phyloP scores from a whole-genome alignment of 2,888 invertebrate species.

The Drepana falcataria region DNA sequence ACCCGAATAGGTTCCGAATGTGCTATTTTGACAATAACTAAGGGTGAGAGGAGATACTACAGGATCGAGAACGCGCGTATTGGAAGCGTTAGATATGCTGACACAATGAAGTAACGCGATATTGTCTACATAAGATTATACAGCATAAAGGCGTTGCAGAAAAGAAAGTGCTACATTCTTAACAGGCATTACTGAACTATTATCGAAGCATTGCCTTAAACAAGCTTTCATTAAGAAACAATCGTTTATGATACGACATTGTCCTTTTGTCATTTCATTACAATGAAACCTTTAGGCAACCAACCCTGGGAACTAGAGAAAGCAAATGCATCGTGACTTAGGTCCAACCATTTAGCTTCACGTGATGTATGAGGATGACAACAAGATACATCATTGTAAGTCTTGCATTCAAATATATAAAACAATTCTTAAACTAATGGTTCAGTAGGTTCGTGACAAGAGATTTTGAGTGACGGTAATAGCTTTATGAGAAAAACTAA shows the following conservation, averaged over 20 bases:
- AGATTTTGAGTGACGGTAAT: no score
- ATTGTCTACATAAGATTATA: background rate
- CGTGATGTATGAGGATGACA: background rate
- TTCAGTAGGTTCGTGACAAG: no score
- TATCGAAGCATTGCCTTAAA: background rate
- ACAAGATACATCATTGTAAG: background rate
- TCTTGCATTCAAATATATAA: background rate
- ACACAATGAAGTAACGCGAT: background rate
- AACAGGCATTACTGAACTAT: background rate
- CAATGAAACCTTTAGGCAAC: background rate
- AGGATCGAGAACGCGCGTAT: no score
- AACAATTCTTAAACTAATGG: background rate
- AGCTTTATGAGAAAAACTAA: no score
- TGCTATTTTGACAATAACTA: no score
- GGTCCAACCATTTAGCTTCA: background rate
- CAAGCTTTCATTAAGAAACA: background rate
- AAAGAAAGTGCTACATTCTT: background rate
- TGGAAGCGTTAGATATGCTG: no score
- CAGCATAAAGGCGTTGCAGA: background rate
- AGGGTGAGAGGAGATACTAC: no score
- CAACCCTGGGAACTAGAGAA: background rate
- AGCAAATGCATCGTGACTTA: background rate
- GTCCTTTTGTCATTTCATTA: background rate
- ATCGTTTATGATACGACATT: constrained; percentile 1
- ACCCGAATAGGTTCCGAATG: no score